Conservation (phyloP, 2,888 invertebrate genomes). For the Calliphora vomitoria region DNA sequence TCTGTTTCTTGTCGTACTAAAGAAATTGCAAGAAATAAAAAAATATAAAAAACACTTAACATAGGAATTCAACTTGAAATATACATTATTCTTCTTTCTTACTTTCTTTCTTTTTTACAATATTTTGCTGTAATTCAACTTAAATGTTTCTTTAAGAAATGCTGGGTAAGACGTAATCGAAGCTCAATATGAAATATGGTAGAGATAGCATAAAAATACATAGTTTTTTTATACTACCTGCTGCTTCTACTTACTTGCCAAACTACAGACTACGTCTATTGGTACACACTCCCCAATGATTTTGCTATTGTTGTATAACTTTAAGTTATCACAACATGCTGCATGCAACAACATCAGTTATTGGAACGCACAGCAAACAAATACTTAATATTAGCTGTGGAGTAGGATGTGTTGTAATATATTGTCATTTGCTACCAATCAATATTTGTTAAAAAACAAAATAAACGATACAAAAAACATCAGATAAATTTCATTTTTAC, state of each 20-base stretch:
- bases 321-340: slow-evolving; percentile 48
- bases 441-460: slow-evolving; percentile 36
- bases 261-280: not conserved
- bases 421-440: slow-evolving; percentile 59
- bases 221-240: slow-evolving; percentile 41
- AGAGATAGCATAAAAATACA: not conserved
- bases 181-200: slow-evolving; percentile 43
- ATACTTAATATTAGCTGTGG: not conserved
- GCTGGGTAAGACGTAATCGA: slow-evolving; percentile 40
- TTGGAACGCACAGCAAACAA: slow-evolving; percentile 9
- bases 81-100: not conserved
- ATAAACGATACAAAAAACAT: slow-evolving; percentile 15
- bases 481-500: slow-evolving; percentile 42
- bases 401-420: not conserved
- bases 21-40: slow-evolving; percentile 34
- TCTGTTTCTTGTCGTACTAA: slow-evolving; percentile 61
- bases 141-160: not conserved
- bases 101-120: not conserved
- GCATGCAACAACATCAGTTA: slow-evolving; percentile 41
- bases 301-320: slow-evolving; percentile 9
- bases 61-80: slow-evolving; percentile 67
- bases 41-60: slow-evolving; percentile 62
- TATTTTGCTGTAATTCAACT: slow-evolving; percentile 5
- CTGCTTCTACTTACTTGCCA: slow-evolving; percentile 41
- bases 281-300: not conserved